Percentiles rank a stretch among this genome's conserved stretches.
phyloP scores from a whole-genome alignment of 2,888 invertebrate species.

The Lissonota sp. region DNA sequence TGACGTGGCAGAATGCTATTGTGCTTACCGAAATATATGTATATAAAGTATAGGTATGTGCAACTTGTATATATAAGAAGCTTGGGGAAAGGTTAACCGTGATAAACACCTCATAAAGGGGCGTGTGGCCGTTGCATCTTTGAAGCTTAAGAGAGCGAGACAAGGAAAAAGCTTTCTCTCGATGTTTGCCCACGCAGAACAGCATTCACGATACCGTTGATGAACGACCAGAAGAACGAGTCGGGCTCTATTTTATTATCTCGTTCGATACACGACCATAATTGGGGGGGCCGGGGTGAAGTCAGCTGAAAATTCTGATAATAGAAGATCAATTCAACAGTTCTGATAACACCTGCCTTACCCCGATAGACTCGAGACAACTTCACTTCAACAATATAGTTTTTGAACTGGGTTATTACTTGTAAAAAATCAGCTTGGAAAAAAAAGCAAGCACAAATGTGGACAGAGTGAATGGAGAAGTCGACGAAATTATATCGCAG shows the following conservation, averaged over 20 bases:
- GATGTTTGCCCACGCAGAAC: not conserved
- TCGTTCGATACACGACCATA: slow-evolving; percentile 7
- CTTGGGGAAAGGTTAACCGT: slow-evolving; percentile 52
- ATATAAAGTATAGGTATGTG: not conserved
- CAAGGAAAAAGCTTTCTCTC: slow-evolving; percentile 51
- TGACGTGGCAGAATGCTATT: slow-evolving; percentile 2
- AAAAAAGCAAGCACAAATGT: too few relatives aligned
- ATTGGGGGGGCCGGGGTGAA: too few relatives aligned
- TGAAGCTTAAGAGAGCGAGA: slow-evolving; percentile 29
- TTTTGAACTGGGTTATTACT: too few relatives aligned
- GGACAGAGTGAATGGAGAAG: too few relatives aligned
- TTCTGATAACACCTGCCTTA: too few relatives aligned
- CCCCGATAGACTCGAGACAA: too few relatives aligned
- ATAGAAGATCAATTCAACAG: too few relatives aligned
- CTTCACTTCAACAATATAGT: too few relatives aligned
- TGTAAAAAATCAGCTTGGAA: too few relatives aligned
- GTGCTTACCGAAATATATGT: slow-evolving; percentile 12
- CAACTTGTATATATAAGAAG: not conserved
- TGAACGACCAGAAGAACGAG: slow-evolving; percentile 55
- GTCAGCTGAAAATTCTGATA: too few relatives aligned
- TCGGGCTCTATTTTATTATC: slow-evolving; percentile 58
- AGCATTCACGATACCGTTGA: slow-evolving; percentile 55
- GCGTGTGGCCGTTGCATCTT: slow-evolving; percentile 48
- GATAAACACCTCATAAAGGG: slow-evolving; percentile 64
- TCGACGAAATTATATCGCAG: too few relatives aligned